Conservation (phyloP, 2,888 invertebrate genomes). For the Neoaliturus tenellus region DNA sequence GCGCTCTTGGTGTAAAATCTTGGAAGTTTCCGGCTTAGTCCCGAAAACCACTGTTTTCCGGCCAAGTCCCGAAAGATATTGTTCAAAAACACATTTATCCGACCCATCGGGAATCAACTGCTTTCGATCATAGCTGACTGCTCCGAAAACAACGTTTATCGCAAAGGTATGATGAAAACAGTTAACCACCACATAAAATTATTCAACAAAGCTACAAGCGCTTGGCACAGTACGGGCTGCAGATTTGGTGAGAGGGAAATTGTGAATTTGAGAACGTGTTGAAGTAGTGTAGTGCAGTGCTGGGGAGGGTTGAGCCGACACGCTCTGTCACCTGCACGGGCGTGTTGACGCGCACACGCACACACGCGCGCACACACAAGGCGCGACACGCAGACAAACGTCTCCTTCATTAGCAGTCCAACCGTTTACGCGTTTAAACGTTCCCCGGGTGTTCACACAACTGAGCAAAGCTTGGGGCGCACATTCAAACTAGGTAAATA, state of each 20-base stretch:
- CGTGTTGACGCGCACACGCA: not conserved
- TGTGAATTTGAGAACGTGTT: not conserved
- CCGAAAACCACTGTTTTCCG: too few relatives aligned
- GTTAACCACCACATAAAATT: too few relatives aligned
- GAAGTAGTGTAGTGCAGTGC: not conserved
- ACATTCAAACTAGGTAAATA: not conserved
- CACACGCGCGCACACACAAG: not conserved
- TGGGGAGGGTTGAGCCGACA: not conserved
- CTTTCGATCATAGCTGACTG: too few relatives aligned
- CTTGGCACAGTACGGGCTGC: not conserved
- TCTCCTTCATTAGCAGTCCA: conserved; percentile 6
- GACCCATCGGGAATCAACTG: too few relatives aligned
- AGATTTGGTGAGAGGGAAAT: not conserved
- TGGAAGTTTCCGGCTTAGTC: too few relatives aligned
- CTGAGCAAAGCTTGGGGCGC: not conserved
- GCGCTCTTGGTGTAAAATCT: too few relatives aligned
- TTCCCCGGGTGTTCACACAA: not conserved
- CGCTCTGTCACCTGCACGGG: not conserved
- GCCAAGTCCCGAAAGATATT: too few relatives aligned
- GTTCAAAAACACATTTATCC: too few relatives aligned
- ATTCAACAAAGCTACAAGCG: too few relatives aligned
- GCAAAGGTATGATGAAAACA: too few relatives aligned
- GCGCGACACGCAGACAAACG: not conserved
- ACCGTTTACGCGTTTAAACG: conserved; percentile 12
- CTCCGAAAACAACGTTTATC: too few relatives aligned